Conservation (phyloP, 2,888 invertebrate species). For the Zaprionus lineosus region DNA sequence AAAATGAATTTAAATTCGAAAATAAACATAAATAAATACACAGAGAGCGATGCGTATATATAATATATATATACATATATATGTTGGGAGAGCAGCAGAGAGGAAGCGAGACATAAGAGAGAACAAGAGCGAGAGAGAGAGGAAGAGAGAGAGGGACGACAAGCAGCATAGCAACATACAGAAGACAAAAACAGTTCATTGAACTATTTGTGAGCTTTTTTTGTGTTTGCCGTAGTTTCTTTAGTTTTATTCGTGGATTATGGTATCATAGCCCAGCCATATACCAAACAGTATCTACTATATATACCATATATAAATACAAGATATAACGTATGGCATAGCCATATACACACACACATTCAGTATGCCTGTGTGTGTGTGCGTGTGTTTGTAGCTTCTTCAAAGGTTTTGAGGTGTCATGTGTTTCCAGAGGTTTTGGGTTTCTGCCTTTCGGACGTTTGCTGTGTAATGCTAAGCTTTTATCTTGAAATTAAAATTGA, state of each 20-base stretch:
- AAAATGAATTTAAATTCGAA: conserved; percentile 65
- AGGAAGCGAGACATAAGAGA: conserved; percentile 13
- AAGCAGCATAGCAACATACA: conserved; percentile 70
- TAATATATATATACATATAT: conserved; percentile 32
- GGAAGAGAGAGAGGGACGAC: conserved; percentile 20
- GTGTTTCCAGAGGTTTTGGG: conserved; percentile 52
- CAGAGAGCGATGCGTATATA: conserved; percentile 10
- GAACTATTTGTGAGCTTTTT: conserved; percentile 79
- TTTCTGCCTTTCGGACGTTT: conserved; percentile 41
- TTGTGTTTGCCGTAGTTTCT: conserved; percentile 71
- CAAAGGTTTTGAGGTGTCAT: conserved; percentile 59
- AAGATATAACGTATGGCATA: conserved; percentile 47
- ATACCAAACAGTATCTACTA: conserved; percentile 11
- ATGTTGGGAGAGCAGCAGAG: conserved; percentile 14
- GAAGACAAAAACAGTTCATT: conserved; percentile 74
- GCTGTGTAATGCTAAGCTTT: conserved; percentile 68
- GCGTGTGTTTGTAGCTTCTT: conserved; percentile 66
- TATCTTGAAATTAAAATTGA: conserved; percentile 69
- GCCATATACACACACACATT: conserved; percentile 16
- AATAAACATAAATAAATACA: conserved; percentile 61
- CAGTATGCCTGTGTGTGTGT: no score
- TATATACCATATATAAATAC: conserved; percentile 16
- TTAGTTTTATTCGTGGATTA: conserved; percentile 79
- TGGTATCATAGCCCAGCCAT: conserved; percentile 74
- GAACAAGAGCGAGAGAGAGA: conserved; percentile 12